phyloP scores from a whole-genome alignment of 2,113 vertebrate genomes.

The Nibea albiflora region DNA sequence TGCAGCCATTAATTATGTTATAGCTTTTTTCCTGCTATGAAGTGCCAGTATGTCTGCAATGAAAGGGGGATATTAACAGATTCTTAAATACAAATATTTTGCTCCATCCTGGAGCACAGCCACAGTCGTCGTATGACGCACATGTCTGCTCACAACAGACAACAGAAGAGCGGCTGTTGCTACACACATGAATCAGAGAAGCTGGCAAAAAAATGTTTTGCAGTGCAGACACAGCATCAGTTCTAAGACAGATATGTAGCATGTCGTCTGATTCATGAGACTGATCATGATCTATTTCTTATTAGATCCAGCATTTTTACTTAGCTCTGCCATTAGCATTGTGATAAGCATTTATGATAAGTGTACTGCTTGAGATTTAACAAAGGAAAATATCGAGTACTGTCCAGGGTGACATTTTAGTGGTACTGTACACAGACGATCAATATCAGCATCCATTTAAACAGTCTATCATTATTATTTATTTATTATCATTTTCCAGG shows the following conservation, averaged over 20 bases:
- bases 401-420: background rate
- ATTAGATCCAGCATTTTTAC: background rate
- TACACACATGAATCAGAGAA: background rate
- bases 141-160: background rate
- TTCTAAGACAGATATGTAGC: background rate
- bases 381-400: background rate
- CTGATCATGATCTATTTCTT: background rate
- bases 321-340: background rate
- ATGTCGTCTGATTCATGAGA: background rate
- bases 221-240: background rate
- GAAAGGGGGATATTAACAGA: background rate
- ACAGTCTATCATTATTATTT: background rate
- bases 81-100: background rate
- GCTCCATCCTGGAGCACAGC: background rate
- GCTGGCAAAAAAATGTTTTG: too few species aligned
- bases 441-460: slow-evolving; percentile 1
- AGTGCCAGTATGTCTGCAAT: background rate
- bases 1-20: background rate
- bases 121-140: background rate
- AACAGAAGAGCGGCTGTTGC: background rate
- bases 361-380: background rate
- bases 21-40: background rate
- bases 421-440: background rate
- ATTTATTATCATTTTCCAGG: background rate
- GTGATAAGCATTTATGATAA: background rate